A percentile compares a stretch with the other conserved stretches of the same genome.
These are phyloP conservation scores for Apis cerana DNA, from an alignment of 1,140 invertebrate genomes.

Conservation along the genomic window DNA sequence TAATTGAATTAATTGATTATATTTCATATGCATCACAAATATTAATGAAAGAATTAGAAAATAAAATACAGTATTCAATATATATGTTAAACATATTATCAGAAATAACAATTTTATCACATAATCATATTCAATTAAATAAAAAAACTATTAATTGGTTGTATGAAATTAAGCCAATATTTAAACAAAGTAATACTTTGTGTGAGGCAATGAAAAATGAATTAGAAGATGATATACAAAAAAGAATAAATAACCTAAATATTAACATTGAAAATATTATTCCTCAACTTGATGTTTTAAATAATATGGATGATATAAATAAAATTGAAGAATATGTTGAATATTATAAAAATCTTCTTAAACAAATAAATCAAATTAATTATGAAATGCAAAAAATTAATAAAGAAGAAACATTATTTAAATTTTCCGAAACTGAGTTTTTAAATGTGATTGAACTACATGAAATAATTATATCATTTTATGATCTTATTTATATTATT, in stretches of 20 bases:
- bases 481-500: constrained; percentile 77
- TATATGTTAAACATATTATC: constrained; percentile 75
- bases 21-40: constrained; percentile 76
- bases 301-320: constrained; percentile 79
- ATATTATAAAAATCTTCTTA: constrained; percentile 82
- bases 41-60: constrained; percentile 73
- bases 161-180: constrained; percentile 78
- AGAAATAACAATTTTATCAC: constrained; percentile 76
- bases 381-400: constrained; percentile 84
- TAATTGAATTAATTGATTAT: constrained; percentile 80
- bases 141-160: constrained; percentile 80
- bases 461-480: constrained; percentile 77
- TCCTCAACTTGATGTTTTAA: constrained; percentile 79
- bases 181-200: constrained; percentile 80
- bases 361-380: constrained; percentile 82
- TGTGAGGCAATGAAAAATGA: constrained; percentile 84
- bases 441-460: constrained; percentile 83
- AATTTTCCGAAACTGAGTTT: constrained; percentile 85
- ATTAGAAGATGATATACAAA: constrained; percentile 84
- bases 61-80: constrained; percentile 73
- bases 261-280: constrained; percentile 83
- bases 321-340: constrained; percentile 75
- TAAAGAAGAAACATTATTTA: constrained; percentile 86
- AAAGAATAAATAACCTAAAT: constrained; percentile 82
- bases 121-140: constrained; percentile 78